Evolutionary conservation across 2,113 vertebrate genomes (phyloP).

Genomic region (Rhinolophus ferrumequinum): DNA sequence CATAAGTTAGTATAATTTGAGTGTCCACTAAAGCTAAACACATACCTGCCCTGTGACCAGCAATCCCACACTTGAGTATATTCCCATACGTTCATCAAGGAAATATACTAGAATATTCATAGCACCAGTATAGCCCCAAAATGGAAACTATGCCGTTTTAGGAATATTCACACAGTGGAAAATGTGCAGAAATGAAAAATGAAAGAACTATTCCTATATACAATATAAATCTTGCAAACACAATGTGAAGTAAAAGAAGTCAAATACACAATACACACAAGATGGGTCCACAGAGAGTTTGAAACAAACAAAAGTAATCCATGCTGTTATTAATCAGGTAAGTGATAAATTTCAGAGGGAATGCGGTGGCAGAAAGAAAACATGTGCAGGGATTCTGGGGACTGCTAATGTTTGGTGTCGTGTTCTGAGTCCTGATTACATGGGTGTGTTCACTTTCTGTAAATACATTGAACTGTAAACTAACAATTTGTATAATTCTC

Average conservation of each 20-base stretch:
- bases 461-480: neutral
- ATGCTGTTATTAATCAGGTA: neutral
- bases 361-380: neutral
- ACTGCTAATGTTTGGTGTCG: neutral
- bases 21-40: neutral
- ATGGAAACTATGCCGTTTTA: neutral
- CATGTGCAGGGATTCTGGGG: neutral
- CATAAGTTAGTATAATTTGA: neutral
- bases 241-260: neutral
- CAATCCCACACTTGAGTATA: neutral
- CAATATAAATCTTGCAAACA: neutral
- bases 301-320: neutral
- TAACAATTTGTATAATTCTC: neutral
- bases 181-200: neutral
- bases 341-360: neutral
- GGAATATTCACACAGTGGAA: neutral
- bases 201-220: neutral
- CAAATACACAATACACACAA: neutral
- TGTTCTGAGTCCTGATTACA: neutral
- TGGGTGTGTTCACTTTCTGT: neutral
- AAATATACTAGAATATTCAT: neutral
- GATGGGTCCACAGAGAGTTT: neutral
- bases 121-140: neutral
- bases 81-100: neutral
- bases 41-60: neutral